Percentiles rank a stretch among this genome's conserved stretches.
Evolutionary conservation across 1,140 invertebrate species (phyloP).

Genomic region (Apis cerana): DNA sequence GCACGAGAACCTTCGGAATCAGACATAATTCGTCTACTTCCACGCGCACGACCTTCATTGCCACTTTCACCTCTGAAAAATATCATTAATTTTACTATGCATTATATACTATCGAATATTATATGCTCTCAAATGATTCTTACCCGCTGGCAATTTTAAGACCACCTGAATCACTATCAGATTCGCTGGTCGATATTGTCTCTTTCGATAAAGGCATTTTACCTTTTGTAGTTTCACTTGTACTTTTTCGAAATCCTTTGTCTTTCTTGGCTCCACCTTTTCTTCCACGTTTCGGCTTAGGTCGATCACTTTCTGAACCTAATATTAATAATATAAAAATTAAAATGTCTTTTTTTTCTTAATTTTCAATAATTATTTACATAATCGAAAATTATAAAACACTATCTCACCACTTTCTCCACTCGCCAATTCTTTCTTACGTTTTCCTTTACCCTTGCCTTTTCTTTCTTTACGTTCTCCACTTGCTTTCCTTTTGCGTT

Average conservation of each 20-base stretch:
- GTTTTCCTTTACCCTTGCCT: conserved; percentile 71
- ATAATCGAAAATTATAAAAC: conserved; percentile 66
- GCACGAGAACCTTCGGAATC: conserved; percentile 79
- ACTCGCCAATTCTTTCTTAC: conserved; percentile 71
- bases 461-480: conserved; percentile 73
- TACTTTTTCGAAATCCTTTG: conserved; percentile 72
- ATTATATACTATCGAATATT: too few relatives aligned
- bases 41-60: conserved; percentile 78
- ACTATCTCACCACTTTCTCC: conserved; percentile 79
- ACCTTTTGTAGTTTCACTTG: conserved; percentile 88
- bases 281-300: conserved; percentile 82
- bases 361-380: not conserved
- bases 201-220: conserved; percentile 96
- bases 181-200: conserved; percentile 96
- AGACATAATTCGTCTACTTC: conserved; percentile 78
- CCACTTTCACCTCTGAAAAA: conserved; percentile 81
- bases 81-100: not conserved
- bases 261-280: conserved; percentile 80
- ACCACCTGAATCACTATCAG: conserved; percentile 89
- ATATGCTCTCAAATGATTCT: conserved; percentile 52
- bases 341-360: conserved; percentile 47
- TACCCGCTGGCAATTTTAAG: conserved; percentile 84
- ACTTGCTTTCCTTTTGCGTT: conserved; percentile 77
- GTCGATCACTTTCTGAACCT: conserved; percentile 86
- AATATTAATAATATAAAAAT: conserved; percentile 27